These are phyloP conservation scores for Sparus aurata DNA, from an alignment of 2,797 vertebrate species.

Conservation along the genomic window DNA sequence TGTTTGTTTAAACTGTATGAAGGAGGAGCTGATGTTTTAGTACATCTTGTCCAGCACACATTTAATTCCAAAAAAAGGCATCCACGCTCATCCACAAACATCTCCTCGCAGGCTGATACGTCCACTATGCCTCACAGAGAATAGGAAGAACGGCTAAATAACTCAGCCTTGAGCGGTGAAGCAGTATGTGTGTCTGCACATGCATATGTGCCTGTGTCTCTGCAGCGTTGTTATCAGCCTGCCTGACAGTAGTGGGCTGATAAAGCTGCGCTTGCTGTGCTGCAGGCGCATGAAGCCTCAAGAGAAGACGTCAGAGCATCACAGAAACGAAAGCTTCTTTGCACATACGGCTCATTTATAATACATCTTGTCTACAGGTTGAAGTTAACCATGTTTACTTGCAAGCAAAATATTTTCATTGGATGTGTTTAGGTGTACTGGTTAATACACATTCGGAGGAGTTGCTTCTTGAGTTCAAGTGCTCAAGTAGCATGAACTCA, in stretches of 20 bases:
- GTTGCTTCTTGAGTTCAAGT: slow-evolving; percentile 23
- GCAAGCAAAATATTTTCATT: slow-evolving; percentile 26
- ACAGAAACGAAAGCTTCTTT: slow-evolving; percentile 14
- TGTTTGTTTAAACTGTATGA: neutral
- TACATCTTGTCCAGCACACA: neutral
- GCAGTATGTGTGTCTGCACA: slow-evolving; percentile 11
- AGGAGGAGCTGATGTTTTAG: neutral
- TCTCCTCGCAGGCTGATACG: slow-evolving; percentile 14
- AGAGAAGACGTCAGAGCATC: slow-evolving; percentile 20
- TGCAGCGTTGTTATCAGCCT: slow-evolving; percentile 39
- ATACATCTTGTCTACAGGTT: slow-evolving; percentile 26
- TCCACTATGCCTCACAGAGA: slow-evolving; percentile 9
- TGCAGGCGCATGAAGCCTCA: slow-evolving; percentile 20
- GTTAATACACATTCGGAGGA: slow-evolving; percentile 45
- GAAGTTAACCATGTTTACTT: slow-evolving; percentile 26
- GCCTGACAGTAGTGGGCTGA: slow-evolving; percentile 44
- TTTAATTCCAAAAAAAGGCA: neutral
- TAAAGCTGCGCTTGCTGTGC: slow-evolving; percentile 36
- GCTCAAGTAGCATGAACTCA: slow-evolving; percentile 34
- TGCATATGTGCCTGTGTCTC: slow-evolving; percentile 7
- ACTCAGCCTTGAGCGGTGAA: slow-evolving; percentile 26
- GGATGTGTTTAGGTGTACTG: slow-evolving; percentile 27
- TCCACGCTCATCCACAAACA: slow-evolving; percentile 22
- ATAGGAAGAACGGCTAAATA: neutral
- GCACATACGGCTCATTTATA: slow-evolving; percentile 11